Evolutionary conservation across 2,797 vertebrate genomes (phyloP).

Genomic region (Petrocephalus sullivani): DNA sequence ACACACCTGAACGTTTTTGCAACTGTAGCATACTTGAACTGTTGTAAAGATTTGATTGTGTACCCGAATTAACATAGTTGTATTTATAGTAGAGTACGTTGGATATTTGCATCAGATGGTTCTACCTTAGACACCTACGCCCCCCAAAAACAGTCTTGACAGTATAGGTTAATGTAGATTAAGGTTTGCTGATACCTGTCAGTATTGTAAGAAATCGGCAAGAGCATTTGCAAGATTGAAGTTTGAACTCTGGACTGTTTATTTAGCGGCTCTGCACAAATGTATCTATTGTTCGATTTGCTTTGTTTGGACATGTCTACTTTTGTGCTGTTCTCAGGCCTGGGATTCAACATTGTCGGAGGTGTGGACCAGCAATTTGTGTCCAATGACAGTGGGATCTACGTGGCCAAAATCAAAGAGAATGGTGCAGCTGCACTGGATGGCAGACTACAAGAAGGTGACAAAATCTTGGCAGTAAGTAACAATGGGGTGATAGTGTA

Average conservation of each 20-base stretch:
- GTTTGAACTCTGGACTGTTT: not conserved
- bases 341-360: constrained; percentile 96
- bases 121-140: not conserved
- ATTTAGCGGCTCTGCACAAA: not conserved
- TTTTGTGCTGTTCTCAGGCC: constrained; percentile 60
- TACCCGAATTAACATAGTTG: not conserved
- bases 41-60: not conserved
- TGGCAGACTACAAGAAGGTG: constrained; percentile 85
- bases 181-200: not conserved
- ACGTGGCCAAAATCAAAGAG: constrained; percentile 88
- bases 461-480: constrained; percentile 87
- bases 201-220: not conserved
- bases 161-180: not conserved
- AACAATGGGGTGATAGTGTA: not conserved
- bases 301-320: not conserved
- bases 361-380: constrained; percentile 84
- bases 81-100: not conserved
- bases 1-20: not conserved
- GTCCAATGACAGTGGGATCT: constrained; percentile 83
- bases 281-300: not conserved
- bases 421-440: constrained; percentile 84
- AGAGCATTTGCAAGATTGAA: not conserved
- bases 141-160: not conserved
- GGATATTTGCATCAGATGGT: not conserved
- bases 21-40: not conserved